Evolutionary conservation across 1,140 invertebrate species (phyloP).

Genomic region (Lycorma delicatula): DNA sequence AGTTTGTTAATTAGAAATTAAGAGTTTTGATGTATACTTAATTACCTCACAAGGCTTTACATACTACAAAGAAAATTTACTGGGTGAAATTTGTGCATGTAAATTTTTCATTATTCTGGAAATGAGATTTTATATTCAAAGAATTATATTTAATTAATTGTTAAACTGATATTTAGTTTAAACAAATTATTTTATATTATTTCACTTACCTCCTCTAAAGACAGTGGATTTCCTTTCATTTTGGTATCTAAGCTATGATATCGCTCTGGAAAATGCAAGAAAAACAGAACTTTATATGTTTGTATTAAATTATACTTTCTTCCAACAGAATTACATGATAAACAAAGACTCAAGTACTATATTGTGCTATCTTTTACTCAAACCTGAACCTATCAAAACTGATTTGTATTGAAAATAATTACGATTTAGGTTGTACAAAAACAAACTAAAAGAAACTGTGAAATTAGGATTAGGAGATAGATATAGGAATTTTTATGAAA

Average conservation of each 20-base stretch:
- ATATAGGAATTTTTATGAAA: no score
- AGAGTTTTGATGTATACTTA: neutral
- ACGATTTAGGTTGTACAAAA: neutral
- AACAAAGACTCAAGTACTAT: no score
- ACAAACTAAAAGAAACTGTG: neutral
- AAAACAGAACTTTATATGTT: slow-evolving; percentile 1
- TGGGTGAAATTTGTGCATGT: neutral
- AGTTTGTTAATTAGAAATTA: no score
- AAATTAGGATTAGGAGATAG: no score
- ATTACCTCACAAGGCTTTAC: neutral
- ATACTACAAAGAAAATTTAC: neutral
- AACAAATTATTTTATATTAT: neutral
- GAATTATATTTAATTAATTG: neutral
- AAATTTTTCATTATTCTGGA: neutral
- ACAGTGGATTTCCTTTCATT: slow-evolving; percentile 61
- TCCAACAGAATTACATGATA: neutral
- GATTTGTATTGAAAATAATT: neutral
- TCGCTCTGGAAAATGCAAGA: slow-evolving; percentile 45
- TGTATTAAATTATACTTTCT: neutral
- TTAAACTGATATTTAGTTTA: neutral
- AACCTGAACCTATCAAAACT: neutral
- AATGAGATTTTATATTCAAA: neutral
- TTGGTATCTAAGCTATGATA: slow-evolving; percentile 62
- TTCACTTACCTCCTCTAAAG: slow-evolving; percentile 57
- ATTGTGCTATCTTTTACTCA: neutral